Evolutionary conservation across 2,113 vertebrate species (phyloP).

Genomic region (Vidua macroura): DNA sequence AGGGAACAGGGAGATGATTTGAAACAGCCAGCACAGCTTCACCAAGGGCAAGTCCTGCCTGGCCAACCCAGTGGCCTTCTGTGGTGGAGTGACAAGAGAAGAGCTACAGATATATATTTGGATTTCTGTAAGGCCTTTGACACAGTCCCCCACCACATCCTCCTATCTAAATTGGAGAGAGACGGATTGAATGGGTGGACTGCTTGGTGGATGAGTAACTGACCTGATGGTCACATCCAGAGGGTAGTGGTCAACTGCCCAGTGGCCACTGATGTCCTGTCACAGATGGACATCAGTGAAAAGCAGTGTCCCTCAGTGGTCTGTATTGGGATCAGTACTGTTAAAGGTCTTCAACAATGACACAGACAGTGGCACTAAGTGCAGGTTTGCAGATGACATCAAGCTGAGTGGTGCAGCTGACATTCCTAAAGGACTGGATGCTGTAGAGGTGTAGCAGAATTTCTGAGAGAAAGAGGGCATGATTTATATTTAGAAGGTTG

Average conservation of each 20-base stretch:
- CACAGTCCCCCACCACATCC: not conserved
- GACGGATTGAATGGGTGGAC: not conserved
- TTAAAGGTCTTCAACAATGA: not conserved
- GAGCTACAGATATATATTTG: not conserved
- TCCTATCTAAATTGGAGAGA: not conserved
- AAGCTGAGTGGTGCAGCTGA: not conserved
- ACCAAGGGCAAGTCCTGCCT: too few relatives aligned
- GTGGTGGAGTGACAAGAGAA: not conserved
- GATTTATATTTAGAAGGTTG: too few relatives aligned
- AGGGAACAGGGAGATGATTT: not conserved
- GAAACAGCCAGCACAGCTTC: not conserved
- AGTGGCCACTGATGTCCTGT: not conserved
- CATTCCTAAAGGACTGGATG: not conserved
- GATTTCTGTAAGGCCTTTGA: not conserved
- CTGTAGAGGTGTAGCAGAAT: too few relatives aligned
- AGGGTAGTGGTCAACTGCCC: not conserved
- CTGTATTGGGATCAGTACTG: not conserved
- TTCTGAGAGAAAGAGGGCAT: too few relatives aligned
- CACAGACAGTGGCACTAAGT: not conserved
- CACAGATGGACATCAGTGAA: not conserved
- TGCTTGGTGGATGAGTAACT: not conserved
- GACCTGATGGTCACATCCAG: not conserved
- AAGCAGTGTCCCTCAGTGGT: not conserved
- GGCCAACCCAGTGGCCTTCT: not conserved
- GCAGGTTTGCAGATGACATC: not conserved